Evolutionary conservation across 2,888 invertebrate genomes (phyloP).

Genomic region (Eucera pruinosa): DNA sequence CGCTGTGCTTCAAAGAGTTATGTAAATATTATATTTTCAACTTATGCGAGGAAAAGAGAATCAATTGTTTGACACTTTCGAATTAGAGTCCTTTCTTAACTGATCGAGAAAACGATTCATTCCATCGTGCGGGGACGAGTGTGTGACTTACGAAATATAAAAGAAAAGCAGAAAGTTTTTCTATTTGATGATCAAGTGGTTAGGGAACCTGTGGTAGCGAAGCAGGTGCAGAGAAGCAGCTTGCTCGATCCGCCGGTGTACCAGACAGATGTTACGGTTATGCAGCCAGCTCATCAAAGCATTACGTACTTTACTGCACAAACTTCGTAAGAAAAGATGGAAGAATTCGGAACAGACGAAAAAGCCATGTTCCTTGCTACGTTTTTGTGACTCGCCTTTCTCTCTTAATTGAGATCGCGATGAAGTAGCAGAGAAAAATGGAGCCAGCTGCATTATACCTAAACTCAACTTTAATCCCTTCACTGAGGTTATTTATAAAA

Average conservation of each 20-base stretch:
- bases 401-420: constrained; percentile 14
- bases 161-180: too few species aligned
- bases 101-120: background rate
- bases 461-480: background rate
- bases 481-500: background rate
- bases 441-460: constrained; percentile 5
- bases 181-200: constrained; percentile 66
- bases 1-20: too few species aligned
- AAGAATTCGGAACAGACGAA: constrained; percentile 15
- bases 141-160: constrained; percentile 66
- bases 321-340: constrained; percentile 20
- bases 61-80: too few species aligned
- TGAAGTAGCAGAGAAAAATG: constrained; percentile 8
- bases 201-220: constrained; percentile 44
- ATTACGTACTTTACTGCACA: constrained; percentile 43
- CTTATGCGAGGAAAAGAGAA: too few species aligned
- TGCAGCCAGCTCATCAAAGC: constrained; percentile 69
- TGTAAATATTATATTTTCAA: too few species aligned
- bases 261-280: constrained; percentile 67
- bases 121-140: constrained; percentile 15
- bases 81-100: too few species aligned
- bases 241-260: constrained; percentile 61
- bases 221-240: constrained; percentile 68
- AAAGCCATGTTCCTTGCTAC: background rate
- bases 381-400: constrained; percentile 9